Percentiles rank a stretch among this genome's conserved stretches.
These are phyloP conservation scores for Triplophysa tibetana DNA, from an alignment of 2,113 vertebrate species.

Conservation along the genomic window DNA sequence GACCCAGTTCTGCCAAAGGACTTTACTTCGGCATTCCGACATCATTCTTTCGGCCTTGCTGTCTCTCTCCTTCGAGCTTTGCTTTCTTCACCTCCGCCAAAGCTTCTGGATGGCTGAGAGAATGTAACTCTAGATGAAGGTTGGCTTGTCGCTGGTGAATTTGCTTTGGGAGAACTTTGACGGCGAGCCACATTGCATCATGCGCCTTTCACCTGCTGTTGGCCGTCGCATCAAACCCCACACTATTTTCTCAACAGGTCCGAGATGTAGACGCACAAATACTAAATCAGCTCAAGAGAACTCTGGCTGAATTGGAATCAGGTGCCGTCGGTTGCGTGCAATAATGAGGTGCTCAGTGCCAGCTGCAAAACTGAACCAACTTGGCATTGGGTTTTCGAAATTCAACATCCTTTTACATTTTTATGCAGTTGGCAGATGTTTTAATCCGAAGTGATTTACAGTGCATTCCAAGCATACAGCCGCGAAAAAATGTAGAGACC, in stretches of 20 bases:
- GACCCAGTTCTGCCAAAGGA: constrained; percentile 73
- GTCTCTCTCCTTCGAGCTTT: constrained; percentile 45
- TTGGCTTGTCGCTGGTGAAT: constrained; percentile 24
- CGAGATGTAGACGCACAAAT: constrained; percentile 48
- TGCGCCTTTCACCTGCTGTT: constrained; percentile 47
- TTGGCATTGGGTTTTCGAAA: constrained; percentile 25
- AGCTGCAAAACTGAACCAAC: constrained; percentile 24
- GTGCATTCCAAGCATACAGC: too few species aligned
- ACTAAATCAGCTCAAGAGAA: constrained; percentile 14
- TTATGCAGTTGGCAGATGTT: not conserved
- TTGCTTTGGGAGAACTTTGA: constrained; percentile 44
- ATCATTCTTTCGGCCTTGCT: constrained; percentile 67
- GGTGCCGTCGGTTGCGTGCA: not conserved
- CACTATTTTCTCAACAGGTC: constrained; percentile 57
- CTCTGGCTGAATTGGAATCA: not conserved
- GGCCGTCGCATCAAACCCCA: constrained; percentile 58
- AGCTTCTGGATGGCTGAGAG: constrained; percentile 42
- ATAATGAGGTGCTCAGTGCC: not conserved
- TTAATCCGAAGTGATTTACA: too few species aligned
- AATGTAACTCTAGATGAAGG: constrained; percentile 23
- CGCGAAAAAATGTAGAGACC: too few species aligned
- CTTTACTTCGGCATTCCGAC: constrained; percentile 74
- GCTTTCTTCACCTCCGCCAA: constrained; percentile 59
- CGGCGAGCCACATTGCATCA: constrained; percentile 49
- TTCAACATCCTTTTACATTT: constrained; percentile 46